Evolutionary conservation across 2,113 vertebrate species (phyloP), one percentile per base, ranked within the genome.

Genomic region (Symphodus melops): DNA sequence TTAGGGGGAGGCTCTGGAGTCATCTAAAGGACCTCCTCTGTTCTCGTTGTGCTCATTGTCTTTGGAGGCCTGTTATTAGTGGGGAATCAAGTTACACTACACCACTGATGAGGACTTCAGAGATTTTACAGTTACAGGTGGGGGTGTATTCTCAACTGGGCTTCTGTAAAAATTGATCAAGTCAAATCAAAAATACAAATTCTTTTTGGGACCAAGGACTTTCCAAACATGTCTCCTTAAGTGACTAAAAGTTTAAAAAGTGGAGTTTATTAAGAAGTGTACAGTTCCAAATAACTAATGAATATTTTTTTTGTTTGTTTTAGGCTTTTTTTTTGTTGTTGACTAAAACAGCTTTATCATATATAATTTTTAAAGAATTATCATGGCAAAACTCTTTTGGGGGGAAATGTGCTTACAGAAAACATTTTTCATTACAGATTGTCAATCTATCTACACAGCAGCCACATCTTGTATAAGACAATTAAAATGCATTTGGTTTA

Each of bases 1-100:
- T 88, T 62, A 75, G 23, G 60, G 71, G 75, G 75, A 58, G 86
- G 72, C 79, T 85, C 86, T 91, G 90, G 91, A 93, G 89, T 88
- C 82, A 92, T 88, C 72, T 92, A 89, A 93, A 93, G 77, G 91
- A 83, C 84, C 83, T 92, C 83, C 88, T 93, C 93, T 94, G 84
- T 88, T 86, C 84, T 91, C 84, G 93, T 93, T 93, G 92, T 93
- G 83, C 74, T 88, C 86, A 92, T 94, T 94, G 94, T 94, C 88
- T 94, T 89, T 91, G 82, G 85, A 86, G 88, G 88, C 79, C 87
- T 92, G 90, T 92, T 93, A 91, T 94, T 93, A 92, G 90, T 37
- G 74, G 72, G 72, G 92, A 91, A 93, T 94, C 88, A 86, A 90
- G 84, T 92, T 91, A 91, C 85, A 16, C 68, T 74, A 80, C 88